Evolutionary conservation across 2,113 vertebrate species (phyloP).

Genomic region (Callithrix jacchus): DNA sequence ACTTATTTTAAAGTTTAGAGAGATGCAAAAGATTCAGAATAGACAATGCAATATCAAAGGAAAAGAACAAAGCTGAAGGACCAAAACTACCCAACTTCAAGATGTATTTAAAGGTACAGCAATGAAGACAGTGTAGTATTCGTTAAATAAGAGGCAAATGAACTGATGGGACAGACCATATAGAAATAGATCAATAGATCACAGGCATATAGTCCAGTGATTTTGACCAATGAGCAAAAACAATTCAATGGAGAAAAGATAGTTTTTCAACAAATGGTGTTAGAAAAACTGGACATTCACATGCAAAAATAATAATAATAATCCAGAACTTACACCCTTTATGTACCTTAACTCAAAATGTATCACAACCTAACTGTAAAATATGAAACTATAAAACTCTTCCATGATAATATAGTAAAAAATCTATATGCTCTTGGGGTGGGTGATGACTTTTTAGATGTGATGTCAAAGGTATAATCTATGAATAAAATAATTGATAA

Average conservation of each 20-base stretch:
- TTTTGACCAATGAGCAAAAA: neutral
- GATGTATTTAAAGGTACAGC: neutral
- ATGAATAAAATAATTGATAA: neutral
- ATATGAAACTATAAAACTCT: neutral
- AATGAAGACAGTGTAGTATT: neutral
- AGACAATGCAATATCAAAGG: neutral
- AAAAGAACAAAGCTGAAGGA: neutral
- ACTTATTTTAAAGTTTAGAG: neutral
- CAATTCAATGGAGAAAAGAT: neutral
- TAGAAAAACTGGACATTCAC: neutral
- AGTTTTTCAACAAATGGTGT: neutral
- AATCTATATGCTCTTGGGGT: neutral
- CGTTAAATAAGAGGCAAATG: neutral
- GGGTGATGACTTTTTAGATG: neutral
- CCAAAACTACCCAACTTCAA: neutral
- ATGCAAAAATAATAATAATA: neutral
- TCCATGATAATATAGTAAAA: neutral
- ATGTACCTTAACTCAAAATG: neutral
- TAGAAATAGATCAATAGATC: neutral
- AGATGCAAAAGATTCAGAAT: neutral
- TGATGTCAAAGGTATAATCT: fast-evolving
- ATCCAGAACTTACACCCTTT: neutral
- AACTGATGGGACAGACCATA: neutral
- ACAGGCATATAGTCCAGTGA: neutral
- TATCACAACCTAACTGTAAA: neutral